Base-by-base conservation (phyloP, 2,888 invertebrate species). In the Fissipunctia ypsillon region DNA sequence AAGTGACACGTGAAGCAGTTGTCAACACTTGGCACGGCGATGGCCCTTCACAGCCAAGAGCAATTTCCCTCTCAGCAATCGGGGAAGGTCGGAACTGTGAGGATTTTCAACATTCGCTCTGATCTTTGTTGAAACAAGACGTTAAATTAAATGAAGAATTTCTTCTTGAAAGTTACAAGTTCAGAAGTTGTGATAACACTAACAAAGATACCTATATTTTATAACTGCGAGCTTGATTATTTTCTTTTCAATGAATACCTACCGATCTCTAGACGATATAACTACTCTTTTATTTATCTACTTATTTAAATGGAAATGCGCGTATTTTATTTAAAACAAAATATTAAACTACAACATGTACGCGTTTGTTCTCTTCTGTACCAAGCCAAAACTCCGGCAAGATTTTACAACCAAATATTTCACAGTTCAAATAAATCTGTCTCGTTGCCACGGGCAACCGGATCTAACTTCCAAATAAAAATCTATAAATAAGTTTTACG, bases 141-240 rank as follows among this genome's bases (percentile, higher is more conserved):
- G 81, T 78, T 59, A 68, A 78, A 84, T 83, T 70, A 52, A 78
- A 83, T 85, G 72, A 78, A 66, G 60, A 31, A 48, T 9, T 48
- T 22, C 43, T 73, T 59, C 28, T 68, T 41, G 22, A 52, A 63
- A n/a, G 69, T 72, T 56, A 57, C 57, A 38, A 68, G 50, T 72
- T 74, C n/a, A 59, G 54, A 70, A 67, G 31, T 67, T 54, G 16
- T 43, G 63, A 16, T 31, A 59, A 43, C 1, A 69, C n/a, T 45
- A 43, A 19, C 28, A 60, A 68, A 48, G 31, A n/a, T 45, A 9
- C 3, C 9, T 48, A 28, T 31, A 22, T 41, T 54, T 41, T 25
- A 14, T 48, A 16, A 0, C 16, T 45, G 14, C 28, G 22, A 12
- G 43, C 4, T 35, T n/a, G 4, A 35, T 10, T 45, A 38, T 19